Evolutionary conservation across 2,888 invertebrate species (phyloP), one percentile per base, ranked within the genome.

Genomic region (Physocephala rufipes): DNA sequence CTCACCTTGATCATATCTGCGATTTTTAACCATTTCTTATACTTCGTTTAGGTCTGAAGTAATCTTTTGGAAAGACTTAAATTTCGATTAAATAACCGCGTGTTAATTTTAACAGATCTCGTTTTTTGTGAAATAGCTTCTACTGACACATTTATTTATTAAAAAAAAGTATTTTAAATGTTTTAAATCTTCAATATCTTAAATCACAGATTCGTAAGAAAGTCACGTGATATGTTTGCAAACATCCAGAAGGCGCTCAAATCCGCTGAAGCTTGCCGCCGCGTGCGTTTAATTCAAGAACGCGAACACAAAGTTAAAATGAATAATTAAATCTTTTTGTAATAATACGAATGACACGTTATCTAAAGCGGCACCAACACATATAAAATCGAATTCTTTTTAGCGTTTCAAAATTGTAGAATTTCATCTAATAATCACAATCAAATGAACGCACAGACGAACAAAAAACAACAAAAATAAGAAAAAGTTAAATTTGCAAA

Each of bases 1-100:
- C 80, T 75, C 79, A 83, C 83, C 82, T 76, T 84, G 79, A 77
- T 84, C 83, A 74, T 80, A 84, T 78, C 83, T 78, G 68, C 84
- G 82, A 77, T 83, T 82, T 78, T 83, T 83, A 73, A 84, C 84
- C 83, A 84, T 82, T 70, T 70, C 78, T 64, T 30, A 55, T 67
- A 71, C 9, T 36, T 36, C 36, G 36, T 36, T 36, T 36, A 36
- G 36, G 9, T 36, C n/a, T n/a, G n/a, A n/a, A n/a, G n/a, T n/a
- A n/a, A 9, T 36, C 36, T 36, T 36, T 36, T 7, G 36, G 9
- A 36, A 36, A 36, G 4, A 9, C 24, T 26, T 55, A 21, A n/a
- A n/a, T 26, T 26, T 26, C 24, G 26, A 55, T 19, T 55, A n/a
- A n/a, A n/a, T n/a, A n/a, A n/a, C n/a, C n/a, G n/a, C n/a, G n/a